phyloP scores from a whole-genome alignment of 1,140 invertebrate genomes.

The Ceratitis capitata region DNA sequence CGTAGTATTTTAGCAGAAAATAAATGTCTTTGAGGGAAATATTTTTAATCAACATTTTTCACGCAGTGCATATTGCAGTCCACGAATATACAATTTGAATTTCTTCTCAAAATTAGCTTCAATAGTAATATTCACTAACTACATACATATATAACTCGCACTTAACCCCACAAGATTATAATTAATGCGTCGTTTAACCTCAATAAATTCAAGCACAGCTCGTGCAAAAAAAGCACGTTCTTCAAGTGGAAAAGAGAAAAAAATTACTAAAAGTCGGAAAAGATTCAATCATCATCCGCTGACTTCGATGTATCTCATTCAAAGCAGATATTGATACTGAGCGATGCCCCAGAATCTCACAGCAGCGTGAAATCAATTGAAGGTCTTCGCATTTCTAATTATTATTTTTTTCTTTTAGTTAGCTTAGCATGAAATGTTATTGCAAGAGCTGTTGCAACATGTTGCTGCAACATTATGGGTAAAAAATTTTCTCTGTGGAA shows the following conservation, averaged over 20 bases:
- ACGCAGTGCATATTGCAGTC: no score
- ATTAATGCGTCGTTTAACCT: background rate
- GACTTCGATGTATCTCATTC: background rate
- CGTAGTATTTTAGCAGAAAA: no score
- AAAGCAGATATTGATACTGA: background rate
- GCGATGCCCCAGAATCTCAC: background rate
- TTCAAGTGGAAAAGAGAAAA: background rate
- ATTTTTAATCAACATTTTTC: no score
- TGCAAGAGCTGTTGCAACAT: background rate
- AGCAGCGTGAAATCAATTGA: background rate
- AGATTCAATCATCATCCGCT: background rate
- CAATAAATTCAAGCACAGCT: background rate
- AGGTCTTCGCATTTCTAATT: background rate
- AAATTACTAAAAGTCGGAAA: background rate
- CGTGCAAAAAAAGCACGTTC: background rate
- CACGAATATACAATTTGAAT: no score
- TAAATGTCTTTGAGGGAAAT: no score
- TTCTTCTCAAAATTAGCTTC: no score
- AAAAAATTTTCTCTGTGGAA: background rate
- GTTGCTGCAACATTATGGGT: background rate
- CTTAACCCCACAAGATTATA: background rate
- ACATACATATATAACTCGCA: background rate
- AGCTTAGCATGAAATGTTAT: no score
- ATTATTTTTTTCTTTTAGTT: no score
- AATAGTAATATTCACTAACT: no score